These are phyloP conservation scores for Kryptopterus vitreolus DNA, from an alignment of 2,797 vertebrate genomes.

Conservation along the genomic window DNA sequence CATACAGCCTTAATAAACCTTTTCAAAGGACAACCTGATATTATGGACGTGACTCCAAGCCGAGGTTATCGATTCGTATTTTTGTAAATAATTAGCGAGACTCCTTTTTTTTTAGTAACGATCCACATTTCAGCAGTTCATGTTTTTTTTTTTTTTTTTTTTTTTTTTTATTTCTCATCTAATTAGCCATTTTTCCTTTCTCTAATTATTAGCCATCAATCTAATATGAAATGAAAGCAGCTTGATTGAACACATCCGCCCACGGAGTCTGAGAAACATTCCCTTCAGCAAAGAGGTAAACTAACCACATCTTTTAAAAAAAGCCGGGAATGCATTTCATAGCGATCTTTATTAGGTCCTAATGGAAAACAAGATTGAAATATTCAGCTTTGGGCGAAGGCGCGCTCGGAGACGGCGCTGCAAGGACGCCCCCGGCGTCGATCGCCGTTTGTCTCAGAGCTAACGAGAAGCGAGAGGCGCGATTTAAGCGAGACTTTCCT, in stretches of 20 bases:
- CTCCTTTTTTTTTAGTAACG: conserved; percentile 42
- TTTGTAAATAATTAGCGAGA: conserved; percentile 40
- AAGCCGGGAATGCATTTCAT: background rate
- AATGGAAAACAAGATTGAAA: background rate
- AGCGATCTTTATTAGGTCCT: background rate
- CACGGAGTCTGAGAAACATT: conserved; percentile 42
- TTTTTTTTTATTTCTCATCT: conserved; percentile 44
- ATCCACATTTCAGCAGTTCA: conserved; percentile 28
- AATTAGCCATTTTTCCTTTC: conserved; percentile 52
- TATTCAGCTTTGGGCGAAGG: background rate
- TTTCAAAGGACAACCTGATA: conserved; percentile 31
- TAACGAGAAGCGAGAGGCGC: background rate
- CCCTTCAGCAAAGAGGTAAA: conserved; percentile 25
- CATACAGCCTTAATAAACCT: conserved; percentile 28
- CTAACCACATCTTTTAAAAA: conserved; percentile 19
- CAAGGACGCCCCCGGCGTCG: background rate
- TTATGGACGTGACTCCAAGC: conserved; percentile 31
- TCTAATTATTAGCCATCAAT: conserved; percentile 58
- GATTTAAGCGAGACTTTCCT: conserved; percentile 14
- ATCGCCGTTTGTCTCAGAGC: background rate
- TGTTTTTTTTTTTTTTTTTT: conserved; percentile 41
- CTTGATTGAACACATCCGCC: conserved; percentile 41
- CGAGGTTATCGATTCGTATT: conserved; percentile 38
- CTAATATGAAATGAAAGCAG: conserved; percentile 46
- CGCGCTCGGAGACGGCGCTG: background rate